Evolutionary conservation across 2,888 invertebrate genomes (phyloP), one percentile per base, ranked within the genome.

Genomic region (Ptychoptera contaminata): DNA sequence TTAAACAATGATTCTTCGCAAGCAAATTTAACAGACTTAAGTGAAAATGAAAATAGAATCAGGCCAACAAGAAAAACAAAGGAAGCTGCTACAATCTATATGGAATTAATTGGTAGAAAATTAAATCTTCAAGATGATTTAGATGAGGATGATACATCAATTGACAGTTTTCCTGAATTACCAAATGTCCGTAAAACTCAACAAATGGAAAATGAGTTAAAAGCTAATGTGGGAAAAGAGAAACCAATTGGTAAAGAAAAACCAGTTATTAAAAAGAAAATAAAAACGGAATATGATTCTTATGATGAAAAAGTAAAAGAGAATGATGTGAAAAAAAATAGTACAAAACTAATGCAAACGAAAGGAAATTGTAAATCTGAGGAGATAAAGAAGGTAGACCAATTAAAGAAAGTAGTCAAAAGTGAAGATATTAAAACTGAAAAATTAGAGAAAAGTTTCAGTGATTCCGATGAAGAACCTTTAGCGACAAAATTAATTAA

Each of bases 101-200:
- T 82, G 77, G 81, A 81, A 55, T 73, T 82, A 49, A 67, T 82
- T 40, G 79, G 79, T 4, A 74, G 78, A 52, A 79, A 79, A 57
- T 63, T 82, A 42, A 74, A 76, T 15, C 69, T 74, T 50, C 75
- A 75, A 23, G 75, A 74, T 42, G 69, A 73, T 16, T 73, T 75
- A 49, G 77, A 76, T 30, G 77, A 76, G 30, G 78, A 77, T 54
- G 73, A 73, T 54, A 56, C 71, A 10, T 79, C 79, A 0, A 61
- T 77, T 16, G 76, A 75, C 51, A 79, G 78, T 58, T 79, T 76
- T 58, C 76, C 77, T 0, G 79, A 79, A 54, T 60, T 78, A 35
- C 78, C 79, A 3, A 77, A 76, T 55, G 73, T 74, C 1, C 71
- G 73, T 45, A 71, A 71, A 60, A 73, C 70, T 44, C 72, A 74